A percentile compares a stretch with the other conserved stretches of the same genome.
These are phyloP conservation scores for Melanotaenia pygmaea DNA, from an alignment of 2,797 vertebrate genomes.

Conservation along the genomic window DNA sequence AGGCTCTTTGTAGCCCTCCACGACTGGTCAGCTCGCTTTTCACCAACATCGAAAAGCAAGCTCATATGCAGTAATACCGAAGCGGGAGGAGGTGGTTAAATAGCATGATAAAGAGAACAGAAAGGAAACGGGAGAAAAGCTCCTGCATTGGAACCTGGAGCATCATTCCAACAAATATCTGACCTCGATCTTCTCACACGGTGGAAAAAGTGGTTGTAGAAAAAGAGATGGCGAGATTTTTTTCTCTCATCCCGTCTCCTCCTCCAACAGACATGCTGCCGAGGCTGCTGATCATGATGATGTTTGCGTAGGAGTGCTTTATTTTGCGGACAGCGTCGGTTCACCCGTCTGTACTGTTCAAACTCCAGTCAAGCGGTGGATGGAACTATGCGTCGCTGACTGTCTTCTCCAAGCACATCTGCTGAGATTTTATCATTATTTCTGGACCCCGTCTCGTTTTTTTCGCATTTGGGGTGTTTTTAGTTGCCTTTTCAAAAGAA, in stretches of 20 bases:
- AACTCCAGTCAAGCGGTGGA: slow-evolving; percentile 67
- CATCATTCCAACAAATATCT: slow-evolving; percentile 35
- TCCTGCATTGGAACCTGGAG: slow-evolving; percentile 21
- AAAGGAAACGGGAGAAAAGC: not conserved
- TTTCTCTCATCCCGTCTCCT: slow-evolving; percentile 46
- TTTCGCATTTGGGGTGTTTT: not conserved
- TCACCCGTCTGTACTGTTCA: slow-evolving; percentile 50
- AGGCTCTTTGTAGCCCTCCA: slow-evolving; percentile 31
- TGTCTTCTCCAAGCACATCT: slow-evolving; percentile 28
- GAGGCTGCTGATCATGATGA: slow-evolving; percentile 59
- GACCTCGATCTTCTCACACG: slow-evolving; percentile 65
- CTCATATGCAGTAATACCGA: slow-evolving; percentile 22
- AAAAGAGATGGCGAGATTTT: slow-evolving; percentile 70
- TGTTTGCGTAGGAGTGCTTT: slow-evolving; percentile 76
- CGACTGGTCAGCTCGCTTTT: slow-evolving; percentile 17
- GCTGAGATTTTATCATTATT: slow-evolving; percentile 1
- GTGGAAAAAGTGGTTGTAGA: slow-evolving; percentile 44
- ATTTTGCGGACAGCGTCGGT: slow-evolving; percentile 53
- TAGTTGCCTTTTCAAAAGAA: not conserved
- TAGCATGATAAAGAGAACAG: not conserved
- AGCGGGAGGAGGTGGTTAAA: slow-evolving; percentile 28
- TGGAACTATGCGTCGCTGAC: slow-evolving; percentile 34
- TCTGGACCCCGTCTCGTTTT: not conserved
- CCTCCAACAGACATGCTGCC: slow-evolving; percentile 59
- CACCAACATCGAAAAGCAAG: slow-evolving; percentile 29